These are phyloP conservation scores for Siniperca obscura DNA, from an alignment of 2,797 vertebrate genomes.

Conservation along the genomic window DNA sequence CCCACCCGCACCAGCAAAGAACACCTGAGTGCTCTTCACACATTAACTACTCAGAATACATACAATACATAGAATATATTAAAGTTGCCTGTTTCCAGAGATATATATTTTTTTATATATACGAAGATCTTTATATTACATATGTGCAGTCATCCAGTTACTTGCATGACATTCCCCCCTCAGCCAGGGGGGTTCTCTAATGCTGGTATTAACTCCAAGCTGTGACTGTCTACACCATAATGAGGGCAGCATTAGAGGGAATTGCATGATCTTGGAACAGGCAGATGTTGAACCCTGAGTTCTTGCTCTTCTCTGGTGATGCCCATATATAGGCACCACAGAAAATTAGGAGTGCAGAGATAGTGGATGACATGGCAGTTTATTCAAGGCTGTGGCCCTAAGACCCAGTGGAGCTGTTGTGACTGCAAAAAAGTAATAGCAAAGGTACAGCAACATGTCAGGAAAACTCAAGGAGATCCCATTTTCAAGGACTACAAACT, in stretches of 20 bases:
- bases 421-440: constrained; percentile 17
- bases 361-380: constrained; percentile 35
- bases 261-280: constrained; percentile 34
- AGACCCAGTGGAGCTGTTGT: constrained; percentile 11
- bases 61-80: not conserved
- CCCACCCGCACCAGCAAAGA: not conserved
- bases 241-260: constrained; percentile 51
- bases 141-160: not conserved
- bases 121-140: constrained; percentile 20
- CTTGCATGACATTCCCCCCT: constrained; percentile 38
- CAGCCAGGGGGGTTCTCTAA: constrained; percentile 26
- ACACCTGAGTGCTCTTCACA: constrained; percentile 31
- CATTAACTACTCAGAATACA: constrained; percentile 16
- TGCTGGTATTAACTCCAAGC: constrained; percentile 48
- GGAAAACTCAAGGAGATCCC: constrained; percentile 24
- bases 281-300: constrained; percentile 28
- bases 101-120: not conserved
- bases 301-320: constrained; percentile 17
- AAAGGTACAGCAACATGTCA: constrained; percentile 19
- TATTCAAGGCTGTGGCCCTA: constrained; percentile 16
- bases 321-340: constrained; percentile 10
- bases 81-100: not conserved
- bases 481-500: constrained; percentile 30
- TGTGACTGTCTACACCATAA: constrained; percentile 52
- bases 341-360: constrained; percentile 28